These are phyloP conservation scores for Trachelus tabidus DNA, from an alignment of 2,888 invertebrate species.

Conservation along the genomic window DNA sequence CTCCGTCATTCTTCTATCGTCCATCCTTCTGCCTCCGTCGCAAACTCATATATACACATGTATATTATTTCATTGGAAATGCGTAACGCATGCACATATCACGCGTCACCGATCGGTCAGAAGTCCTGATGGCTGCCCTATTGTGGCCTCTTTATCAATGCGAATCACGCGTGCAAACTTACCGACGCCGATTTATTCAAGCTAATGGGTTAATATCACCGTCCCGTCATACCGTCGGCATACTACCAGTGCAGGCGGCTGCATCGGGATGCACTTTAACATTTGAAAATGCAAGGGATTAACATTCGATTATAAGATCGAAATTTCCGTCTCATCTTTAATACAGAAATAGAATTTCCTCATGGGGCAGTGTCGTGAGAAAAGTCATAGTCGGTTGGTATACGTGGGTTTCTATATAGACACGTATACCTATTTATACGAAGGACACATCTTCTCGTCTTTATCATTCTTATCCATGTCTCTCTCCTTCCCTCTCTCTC, in stretches of 20 bases:
- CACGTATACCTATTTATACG: neutral
- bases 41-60: neutral
- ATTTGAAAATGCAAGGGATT: neutral
- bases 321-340: neutral
- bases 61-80: conserved; percentile 38
- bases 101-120: conserved; percentile 23
- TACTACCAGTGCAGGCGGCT: neutral
- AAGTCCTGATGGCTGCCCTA: conserved; percentile 2
- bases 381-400: neutral
- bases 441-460: neutral
- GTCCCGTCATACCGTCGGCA: conserved; percentile 29
- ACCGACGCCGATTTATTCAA: conserved; percentile 49
- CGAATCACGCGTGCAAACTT: conserved; percentile 34
- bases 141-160: conserved; percentile 31
- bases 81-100: conserved; percentile 26
- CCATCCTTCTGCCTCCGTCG: too few relatives aligned
- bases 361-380: neutral
- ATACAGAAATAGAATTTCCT: neutral
- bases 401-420: neutral
- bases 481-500: neutral
- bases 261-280: neutral
- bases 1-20: too few relatives aligned
- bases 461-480: neutral
- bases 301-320: neutral
- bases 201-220: conserved; percentile 53